Percentiles rank a stretch among this genome's conserved stretches.
phyloP scores from a whole-genome alignment of 2,797 vertebrate species.

The Tadarida brasiliensis region DNA sequence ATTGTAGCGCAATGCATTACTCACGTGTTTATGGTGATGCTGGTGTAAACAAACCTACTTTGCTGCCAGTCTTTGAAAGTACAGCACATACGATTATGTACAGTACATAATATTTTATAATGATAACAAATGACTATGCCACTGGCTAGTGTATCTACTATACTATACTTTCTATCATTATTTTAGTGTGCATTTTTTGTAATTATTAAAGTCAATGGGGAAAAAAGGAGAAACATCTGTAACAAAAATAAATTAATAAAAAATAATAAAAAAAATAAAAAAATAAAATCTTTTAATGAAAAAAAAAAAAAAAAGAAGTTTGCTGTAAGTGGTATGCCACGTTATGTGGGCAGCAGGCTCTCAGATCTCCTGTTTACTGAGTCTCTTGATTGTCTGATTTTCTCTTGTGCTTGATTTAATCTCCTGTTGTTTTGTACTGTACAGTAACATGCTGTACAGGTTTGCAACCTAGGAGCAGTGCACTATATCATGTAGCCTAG shows the following conservation, averaged over 20 bases:
- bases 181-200: background rate
- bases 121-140: background rate
- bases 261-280: no score
- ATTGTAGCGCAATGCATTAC: background rate
- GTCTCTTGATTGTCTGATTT: background rate
- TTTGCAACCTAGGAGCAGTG: background rate
- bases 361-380: background rate
- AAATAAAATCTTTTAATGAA: no score
- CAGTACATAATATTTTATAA: background rate
- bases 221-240: no score
- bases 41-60: background rate
- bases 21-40: background rate
- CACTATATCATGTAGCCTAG: background rate
- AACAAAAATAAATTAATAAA: no score
- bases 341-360: background rate
- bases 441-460: background rate
- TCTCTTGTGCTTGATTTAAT: background rate
- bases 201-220: no score
- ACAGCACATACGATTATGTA: background rate
- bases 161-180: background rate
- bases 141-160: background rate
- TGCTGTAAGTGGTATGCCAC: background rate
- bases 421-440: background rate
- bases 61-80: background rate
- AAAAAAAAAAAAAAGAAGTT: no score